A percentile compares a stretch with the other conserved stretches of the same genome.
These are phyloP conservation scores for Trypoxylon attenuatum DNA, from an alignment of 2,888 invertebrate species.

Conservation along the genomic window DNA sequence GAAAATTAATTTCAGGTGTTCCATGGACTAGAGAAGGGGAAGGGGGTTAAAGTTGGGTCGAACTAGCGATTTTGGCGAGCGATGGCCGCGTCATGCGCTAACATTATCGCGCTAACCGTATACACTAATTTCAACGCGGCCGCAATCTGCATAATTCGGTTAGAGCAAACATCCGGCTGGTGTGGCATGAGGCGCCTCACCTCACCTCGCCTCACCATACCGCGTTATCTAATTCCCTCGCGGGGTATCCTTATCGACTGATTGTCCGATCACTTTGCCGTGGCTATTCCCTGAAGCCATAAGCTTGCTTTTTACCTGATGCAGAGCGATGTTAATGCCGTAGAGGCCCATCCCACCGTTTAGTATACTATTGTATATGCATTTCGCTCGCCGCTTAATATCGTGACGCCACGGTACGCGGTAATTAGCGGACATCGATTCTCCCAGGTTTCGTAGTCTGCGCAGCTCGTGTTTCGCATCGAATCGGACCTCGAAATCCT, in stretches of 20 bases:
- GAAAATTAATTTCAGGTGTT: neutral
- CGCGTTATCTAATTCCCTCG: slow-evolving; percentile 28
- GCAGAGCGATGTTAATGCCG: slow-evolving; percentile 2
- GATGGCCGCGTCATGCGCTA: slow-evolving; percentile 32
- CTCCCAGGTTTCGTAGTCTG: neutral
- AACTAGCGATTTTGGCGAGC: slow-evolving; percentile 21
- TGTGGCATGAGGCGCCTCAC: slow-evolving; percentile 1
- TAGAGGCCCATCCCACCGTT: neutral
- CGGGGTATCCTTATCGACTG: slow-evolving; percentile 34
- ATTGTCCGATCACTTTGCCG: slow-evolving; percentile 17
- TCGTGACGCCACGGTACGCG: neutral
- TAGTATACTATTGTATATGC: slow-evolving; percentile 2
- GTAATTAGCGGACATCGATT: neutral
- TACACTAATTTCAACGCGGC: slow-evolving; percentile 39
- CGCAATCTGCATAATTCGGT: slow-evolving; percentile 51
- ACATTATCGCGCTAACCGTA: slow-evolving; percentile 37
- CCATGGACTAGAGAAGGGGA: neutral
- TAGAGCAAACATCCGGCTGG: slow-evolving; percentile 30
- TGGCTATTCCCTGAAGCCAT: neutral
- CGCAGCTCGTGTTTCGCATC: neutral
- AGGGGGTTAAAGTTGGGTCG: neutral
- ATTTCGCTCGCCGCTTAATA: neutral
- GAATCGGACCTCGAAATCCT: neutral
- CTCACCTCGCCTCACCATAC: neutral
- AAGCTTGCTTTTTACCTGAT: neutral